phyloP scores from a whole-genome alignment of 2,888 invertebrate species.

The Salticus scenicus region DNA sequence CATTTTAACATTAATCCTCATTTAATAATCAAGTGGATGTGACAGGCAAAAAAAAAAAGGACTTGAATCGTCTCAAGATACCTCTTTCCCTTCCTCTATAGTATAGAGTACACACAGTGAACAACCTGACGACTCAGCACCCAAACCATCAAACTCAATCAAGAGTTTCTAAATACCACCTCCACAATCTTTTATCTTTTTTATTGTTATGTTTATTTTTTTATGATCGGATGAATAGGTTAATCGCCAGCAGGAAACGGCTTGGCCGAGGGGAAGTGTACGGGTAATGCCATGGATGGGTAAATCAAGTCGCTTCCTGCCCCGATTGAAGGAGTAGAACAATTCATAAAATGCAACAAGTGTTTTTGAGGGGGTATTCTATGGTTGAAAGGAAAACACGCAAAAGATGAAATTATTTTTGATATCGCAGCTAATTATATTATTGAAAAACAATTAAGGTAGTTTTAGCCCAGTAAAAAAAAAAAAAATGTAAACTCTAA shows the following conservation, averaged over 20 bases:
- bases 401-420: too few species aligned
- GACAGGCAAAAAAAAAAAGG: too few species aligned
- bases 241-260: slow-evolving; percentile 59
- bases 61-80: too few species aligned
- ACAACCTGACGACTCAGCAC: neutral
- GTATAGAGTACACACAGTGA: too few species aligned
- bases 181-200: neutral
- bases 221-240: slow-evolving; percentile 49
- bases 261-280: slow-evolving; percentile 54
- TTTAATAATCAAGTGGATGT: too few species aligned
- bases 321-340: neutral
- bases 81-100: too few species aligned
- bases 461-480: too few species aligned
- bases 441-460: too few species aligned
- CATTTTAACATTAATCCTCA: too few species aligned
- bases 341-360: slow-evolving; percentile 2
- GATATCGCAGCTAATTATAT: too few species aligned
- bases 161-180: neutral
- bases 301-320: slow-evolving; percentile 41
- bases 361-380: neutral
- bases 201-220: neutral
- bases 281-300: slow-evolving; percentile 35
- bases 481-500: too few species aligned
- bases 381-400: neutral
- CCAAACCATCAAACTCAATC: neutral